phyloP scores from a whole-genome alignment of 2,888 invertebrate species.

The Caenorhabditis sp. region DNA sequence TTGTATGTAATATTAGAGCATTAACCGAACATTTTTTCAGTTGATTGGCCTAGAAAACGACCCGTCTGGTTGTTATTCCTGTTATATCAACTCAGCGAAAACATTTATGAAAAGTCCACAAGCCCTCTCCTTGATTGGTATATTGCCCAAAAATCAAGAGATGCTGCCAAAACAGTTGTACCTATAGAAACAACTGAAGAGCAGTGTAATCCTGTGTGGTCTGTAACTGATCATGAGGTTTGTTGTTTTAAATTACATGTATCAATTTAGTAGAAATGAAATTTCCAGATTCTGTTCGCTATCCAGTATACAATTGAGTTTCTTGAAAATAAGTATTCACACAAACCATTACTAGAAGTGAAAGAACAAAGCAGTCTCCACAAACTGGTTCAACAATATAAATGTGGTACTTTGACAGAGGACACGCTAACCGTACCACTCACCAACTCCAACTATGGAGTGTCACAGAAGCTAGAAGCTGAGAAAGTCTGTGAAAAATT shows the following conservation, averaged over 20 bases:
- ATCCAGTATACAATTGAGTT: constrained; percentile 72
- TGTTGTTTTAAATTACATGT: no score
- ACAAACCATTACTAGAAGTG: constrained; percentile 17
- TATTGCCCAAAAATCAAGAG: constrained; percentile 80
- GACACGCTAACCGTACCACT: constrained; percentile 55
- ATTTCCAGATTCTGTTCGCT: constrained; percentile 70
- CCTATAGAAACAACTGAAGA: constrained; percentile 71
- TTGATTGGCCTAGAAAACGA: constrained; percentile 82
- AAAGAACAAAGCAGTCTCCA: constrained; percentile 20
- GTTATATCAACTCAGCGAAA: constrained; percentile 82
- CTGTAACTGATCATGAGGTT: constrained; percentile 82
- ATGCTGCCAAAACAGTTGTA: constrained; percentile 51
- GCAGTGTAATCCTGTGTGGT: constrained; percentile 82
- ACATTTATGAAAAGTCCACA: constrained; percentile 79
- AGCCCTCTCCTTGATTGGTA: constrained; percentile 82
- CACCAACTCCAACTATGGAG: no score
- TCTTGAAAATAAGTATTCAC: constrained; percentile 60
- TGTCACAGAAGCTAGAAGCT: no score
- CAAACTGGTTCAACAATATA: constrained; percentile 58
- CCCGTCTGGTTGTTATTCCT: constrained; percentile 83
- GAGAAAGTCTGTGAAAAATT: no score
- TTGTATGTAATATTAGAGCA: no score
- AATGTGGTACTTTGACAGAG: constrained; percentile 67
- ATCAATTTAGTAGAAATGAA: no score
- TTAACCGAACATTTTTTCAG: constrained; percentile 69